phyloP scores from a whole-genome alignment of 2,888 invertebrate genomes.

The Cybosia mesomella region DNA sequence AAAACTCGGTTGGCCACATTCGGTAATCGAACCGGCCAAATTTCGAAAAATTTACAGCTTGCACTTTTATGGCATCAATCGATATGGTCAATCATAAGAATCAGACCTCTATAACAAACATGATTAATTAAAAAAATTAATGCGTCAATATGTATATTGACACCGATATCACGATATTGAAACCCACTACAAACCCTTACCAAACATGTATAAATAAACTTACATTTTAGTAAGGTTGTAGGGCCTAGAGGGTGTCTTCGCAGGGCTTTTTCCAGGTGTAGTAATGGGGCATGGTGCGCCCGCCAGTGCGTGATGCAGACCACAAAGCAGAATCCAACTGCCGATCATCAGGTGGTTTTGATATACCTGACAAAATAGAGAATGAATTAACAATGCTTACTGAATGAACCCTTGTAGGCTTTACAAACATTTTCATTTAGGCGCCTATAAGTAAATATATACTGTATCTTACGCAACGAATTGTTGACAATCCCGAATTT shows the following conservation, averaged over 20 bases:
- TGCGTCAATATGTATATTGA: too few species aligned
- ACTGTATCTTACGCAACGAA: not conserved
- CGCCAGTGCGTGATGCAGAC: constrained; percentile 93
- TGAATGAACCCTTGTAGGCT: not conserved
- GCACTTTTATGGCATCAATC: too few species aligned
- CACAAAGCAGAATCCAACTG: constrained; percentile 95
- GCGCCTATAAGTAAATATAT: too few species aligned
- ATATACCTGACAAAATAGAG: constrained; percentile 87
- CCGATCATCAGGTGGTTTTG: constrained; percentile 96
- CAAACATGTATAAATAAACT: constrained; percentile 39
- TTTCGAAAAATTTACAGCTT: too few species aligned
- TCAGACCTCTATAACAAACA: too few species aligned
- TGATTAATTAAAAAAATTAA: too few species aligned
- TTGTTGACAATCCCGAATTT: not conserved
- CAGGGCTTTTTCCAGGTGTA: constrained; percentile 77
- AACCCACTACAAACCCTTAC: too few species aligned
- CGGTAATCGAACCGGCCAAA: too few species aligned
- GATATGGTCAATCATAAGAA: too few species aligned
- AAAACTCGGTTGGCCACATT: too few species aligned
- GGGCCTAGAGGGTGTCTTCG: constrained; percentile 75
- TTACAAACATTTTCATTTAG: too few species aligned
- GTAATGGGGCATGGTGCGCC: constrained; percentile 86
- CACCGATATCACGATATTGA: too few species aligned
- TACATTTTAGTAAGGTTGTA: constrained; percentile 83
- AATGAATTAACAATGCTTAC: not conserved